A percentile compares a stretch with the other conserved stretches of the same genome.
Evolutionary conservation across 1,140 invertebrate species (phyloP).

Genomic region (Venturia canescens): DNA sequence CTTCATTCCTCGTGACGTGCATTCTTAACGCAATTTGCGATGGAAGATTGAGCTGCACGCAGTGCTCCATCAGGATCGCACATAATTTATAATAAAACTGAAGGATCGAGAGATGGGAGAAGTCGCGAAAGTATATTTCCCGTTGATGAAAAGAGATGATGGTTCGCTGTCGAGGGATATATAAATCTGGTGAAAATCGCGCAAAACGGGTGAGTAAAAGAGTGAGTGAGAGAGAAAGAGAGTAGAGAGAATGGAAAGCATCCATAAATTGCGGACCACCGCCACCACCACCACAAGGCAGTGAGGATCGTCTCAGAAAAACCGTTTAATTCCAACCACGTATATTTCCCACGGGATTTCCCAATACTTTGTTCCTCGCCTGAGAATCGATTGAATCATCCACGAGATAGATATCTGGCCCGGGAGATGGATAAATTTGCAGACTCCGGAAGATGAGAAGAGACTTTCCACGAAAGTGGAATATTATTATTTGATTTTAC

Average conservation of each 20-base stretch:
- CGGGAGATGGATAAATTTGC: constrained; percentile 61
- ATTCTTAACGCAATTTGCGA: neutral
- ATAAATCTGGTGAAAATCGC: constrained; percentile 32
- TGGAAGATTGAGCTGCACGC: neutral
- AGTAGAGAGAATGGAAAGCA: neutral
- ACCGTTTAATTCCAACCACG: constrained; percentile 62
- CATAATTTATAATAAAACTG: constrained; percentile 4
- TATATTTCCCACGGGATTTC: constrained; percentile 65
- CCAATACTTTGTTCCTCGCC: constrained; percentile 54
- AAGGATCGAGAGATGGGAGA: neutral
- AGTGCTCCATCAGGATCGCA: neutral
- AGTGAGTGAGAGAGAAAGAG: constrained; percentile 6
- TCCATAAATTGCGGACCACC: neutral
- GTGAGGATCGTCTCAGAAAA: constrained; percentile 38
- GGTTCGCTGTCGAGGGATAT: constrained; percentile 35
- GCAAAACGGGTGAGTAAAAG: constrained; percentile 1
- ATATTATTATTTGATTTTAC: constrained; percentile 49
- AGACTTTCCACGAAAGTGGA: constrained; percentile 60
- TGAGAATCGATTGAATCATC: constrained; percentile 62
- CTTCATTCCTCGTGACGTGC: neutral
- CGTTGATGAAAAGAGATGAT: constrained; percentile 41
- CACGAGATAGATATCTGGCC: constrained; percentile 63
- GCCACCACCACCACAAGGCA: neutral
- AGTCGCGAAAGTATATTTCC: constrained; percentile 13
- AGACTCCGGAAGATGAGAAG: constrained; percentile 20